Percentiles rank a stretch among this genome's conserved stretches.
phyloP scores from a whole-genome alignment of 2,797 vertebrate species.

The Anniella stebbinsi region DNA sequence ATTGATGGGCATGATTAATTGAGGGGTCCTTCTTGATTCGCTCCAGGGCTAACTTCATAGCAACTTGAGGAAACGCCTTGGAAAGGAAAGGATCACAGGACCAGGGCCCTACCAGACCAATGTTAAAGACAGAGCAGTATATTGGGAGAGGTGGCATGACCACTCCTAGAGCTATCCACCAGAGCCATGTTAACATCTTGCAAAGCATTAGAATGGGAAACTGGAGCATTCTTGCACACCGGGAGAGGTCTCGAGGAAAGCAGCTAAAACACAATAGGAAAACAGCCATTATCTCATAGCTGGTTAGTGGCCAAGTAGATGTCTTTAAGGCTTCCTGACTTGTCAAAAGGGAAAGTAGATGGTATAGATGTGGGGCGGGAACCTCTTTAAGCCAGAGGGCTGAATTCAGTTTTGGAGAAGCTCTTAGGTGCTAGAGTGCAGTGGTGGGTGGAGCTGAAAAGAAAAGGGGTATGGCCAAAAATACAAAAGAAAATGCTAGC shows the following conservation, averaged over 20 bases:
- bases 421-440: too few relatives aligned
- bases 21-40: constrained; percentile 85
- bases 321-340: not conserved
- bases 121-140: constrained; percentile 79
- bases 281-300: constrained; percentile 83
- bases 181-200: constrained; percentile 61
- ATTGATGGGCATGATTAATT: constrained; percentile 77
- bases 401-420: too few relatives aligned
- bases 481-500: too few relatives aligned
- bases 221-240: constrained; percentile 60
- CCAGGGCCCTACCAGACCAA: constrained; percentile 91
- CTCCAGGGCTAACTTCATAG: constrained; percentile 84
- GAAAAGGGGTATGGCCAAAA: too few relatives aligned
- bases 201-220: constrained; percentile 67
- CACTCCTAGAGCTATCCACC: constrained; percentile 81
- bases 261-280: constrained; percentile 72
- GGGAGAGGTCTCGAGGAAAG: constrained; percentile 72
- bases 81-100: constrained; percentile 88
- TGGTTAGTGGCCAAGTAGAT: constrained; percentile 42
- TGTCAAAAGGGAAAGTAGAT: constrained; percentile 40
- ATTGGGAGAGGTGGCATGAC: constrained; percentile 79
- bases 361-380: not conserved
- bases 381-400: too few relatives aligned
- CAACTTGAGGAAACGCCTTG: constrained; percentile 87
- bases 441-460: too few relatives aligned